A percentile compares a stretch with the other conserved stretches of the same genome.
These are phyloP conservation scores for Eupithecia insigniata DNA, from an alignment of 2,888 invertebrate genomes.

Conservation along the genomic window DNA sequence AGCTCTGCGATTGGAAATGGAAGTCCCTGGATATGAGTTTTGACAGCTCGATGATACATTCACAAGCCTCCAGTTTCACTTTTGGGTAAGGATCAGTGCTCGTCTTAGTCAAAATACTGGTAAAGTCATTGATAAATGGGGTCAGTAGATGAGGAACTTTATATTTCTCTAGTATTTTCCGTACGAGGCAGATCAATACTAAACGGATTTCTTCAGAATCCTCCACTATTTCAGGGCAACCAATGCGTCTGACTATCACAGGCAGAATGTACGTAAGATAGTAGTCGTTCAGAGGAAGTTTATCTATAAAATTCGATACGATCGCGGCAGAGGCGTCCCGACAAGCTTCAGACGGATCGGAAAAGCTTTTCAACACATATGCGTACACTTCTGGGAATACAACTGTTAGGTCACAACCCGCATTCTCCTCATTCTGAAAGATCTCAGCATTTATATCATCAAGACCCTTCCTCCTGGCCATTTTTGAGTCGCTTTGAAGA, in stretches of 20 bases:
- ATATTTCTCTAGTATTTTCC: constrained; percentile 86
- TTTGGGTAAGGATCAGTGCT: constrained; percentile 91
- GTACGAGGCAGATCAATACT: constrained; percentile 86
- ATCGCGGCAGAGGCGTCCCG: constrained; percentile 84
- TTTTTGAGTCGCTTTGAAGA: constrained; percentile 86
- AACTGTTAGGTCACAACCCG: constrained; percentile 65
- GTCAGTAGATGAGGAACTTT: constrained; percentile 83
- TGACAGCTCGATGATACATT: constrained; percentile 87
- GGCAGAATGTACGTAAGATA: constrained; percentile 91
- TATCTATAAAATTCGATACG: constrained; percentile 82
- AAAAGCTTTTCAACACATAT: constrained; percentile 72
- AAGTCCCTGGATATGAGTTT: constrained; percentile 87
- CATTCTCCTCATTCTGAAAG: constrained; percentile 67
- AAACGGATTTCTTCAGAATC: constrained; percentile 92
- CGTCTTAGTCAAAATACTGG: constrained; percentile 88
- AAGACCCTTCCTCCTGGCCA: constrained; percentile 82
- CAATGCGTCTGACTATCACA: constrained; percentile 90
- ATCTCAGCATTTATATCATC: constrained; percentile 81
- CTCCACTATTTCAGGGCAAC: constrained; percentile 88
- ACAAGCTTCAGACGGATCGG: constrained; percentile 86
- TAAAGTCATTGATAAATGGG: constrained; percentile 90
- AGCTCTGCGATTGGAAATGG: constrained; percentile 88
- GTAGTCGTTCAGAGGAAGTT: constrained; percentile 87
- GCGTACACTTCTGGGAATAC: constrained; percentile 73
- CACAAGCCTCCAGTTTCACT: constrained; percentile 91